Base-by-base conservation (phyloP, 1,140 invertebrate species). In the Bilobella aurantiaca region DNA sequence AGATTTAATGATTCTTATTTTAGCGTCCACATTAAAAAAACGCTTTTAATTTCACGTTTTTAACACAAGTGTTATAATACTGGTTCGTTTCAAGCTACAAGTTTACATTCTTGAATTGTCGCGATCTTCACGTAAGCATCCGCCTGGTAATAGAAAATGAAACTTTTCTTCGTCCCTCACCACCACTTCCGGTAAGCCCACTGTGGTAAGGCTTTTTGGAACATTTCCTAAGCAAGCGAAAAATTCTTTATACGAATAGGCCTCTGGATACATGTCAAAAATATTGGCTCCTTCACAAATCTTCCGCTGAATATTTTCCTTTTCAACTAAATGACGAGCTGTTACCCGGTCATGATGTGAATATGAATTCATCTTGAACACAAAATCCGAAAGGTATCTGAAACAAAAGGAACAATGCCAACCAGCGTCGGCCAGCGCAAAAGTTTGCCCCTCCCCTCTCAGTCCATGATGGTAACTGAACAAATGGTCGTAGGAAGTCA, bases 371-470 rank as follows among this genome's bases (percentile, higher is more conserved):
- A 65, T 65, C 27, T 65, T 65, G 32, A 65, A 65, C 3, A 65
- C 34, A 65, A 65, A 65, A 3, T 65, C 64, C 2, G 56, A 65
- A 2, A 65, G n/a, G 34, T 65, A 30, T n/a, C 57, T 5, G 34
- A 65, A 65, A 34, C 64, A 65, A 25, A 65, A 65, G 27, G 64
- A 65, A 34, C 64, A 65, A 37, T 65, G 64, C 64, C 64, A 65
- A 5, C 64, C 64, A 8, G 57, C 64, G 28, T 65, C 64, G 14
- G 28, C 28, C 23, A 65, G 58, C n/a, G 25, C 21, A 21, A 59
- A 27, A 8, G 3, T 60, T 14, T 56, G 31, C 14, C 29, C 62
- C 18, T 18, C 12, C n/a, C 3, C 12, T 2, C n/a, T 59, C 21
- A 16, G 28, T 37, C 23, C 23, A 34, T 65, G 64, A 21, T 59